Evolutionary conservation across 2,888 invertebrate species (phyloP).

Genomic region (Cheilosia vernalis): DNA sequence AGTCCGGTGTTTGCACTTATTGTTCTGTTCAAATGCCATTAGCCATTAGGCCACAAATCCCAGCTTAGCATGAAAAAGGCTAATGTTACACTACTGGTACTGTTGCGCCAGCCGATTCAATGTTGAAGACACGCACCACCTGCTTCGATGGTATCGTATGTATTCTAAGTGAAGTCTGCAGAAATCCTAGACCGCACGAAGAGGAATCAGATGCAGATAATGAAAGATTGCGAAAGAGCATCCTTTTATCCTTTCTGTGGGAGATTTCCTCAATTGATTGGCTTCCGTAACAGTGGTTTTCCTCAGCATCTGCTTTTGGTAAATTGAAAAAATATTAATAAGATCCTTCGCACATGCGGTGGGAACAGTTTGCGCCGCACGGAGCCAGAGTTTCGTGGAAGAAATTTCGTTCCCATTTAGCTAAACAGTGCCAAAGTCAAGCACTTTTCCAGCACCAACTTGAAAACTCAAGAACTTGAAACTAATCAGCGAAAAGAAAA

Average conservation of each 20-base stretch:
- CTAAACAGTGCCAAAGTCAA: constrained; percentile 65
- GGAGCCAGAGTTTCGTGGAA: constrained; percentile 40
- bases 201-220: constrained; percentile 56
- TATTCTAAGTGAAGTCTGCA: constrained; percentile 24
- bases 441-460: constrained; percentile 76
- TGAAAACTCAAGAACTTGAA: constrained; percentile 79
- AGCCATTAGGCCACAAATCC: constrained; percentile 63
- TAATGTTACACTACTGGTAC: constrained; percentile 58
- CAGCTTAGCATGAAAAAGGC: constrained; percentile 59
- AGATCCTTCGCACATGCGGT: constrained; percentile 43
- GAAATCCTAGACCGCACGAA: constrained; percentile 53
- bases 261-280: constrained; percentile 68
- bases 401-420: constrained; percentile 51
- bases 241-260: constrained; percentile 64
- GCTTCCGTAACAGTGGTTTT: constrained; percentile 67
- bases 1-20: constrained; percentile 15
- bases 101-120: constrained; percentile 60
- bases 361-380: constrained; percentile 64
- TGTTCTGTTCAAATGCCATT: constrained; percentile 61
- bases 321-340: constrained; percentile 31
- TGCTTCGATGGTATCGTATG: constrained; percentile 61
- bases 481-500: constrained; percentile 68
- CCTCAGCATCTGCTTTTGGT: constrained; percentile 64
- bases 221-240: constrained; percentile 41
- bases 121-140: constrained; percentile 59